Conservation (phyloP, 2,888 invertebrate genomes). For the Cybosia mesomella region DNA sequence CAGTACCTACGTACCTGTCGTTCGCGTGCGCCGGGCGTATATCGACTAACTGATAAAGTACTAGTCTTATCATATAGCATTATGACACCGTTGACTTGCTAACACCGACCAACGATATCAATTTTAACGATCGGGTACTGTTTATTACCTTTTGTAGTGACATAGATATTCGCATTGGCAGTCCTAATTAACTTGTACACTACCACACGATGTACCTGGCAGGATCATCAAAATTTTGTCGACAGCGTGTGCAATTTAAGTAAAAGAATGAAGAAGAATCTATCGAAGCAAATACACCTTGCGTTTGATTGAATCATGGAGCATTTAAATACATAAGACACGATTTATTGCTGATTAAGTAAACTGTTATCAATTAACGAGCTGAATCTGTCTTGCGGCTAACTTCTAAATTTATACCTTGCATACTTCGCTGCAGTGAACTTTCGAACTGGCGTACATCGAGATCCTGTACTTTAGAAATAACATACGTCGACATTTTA, state of each 20-base stretch:
- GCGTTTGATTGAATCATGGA: no score
- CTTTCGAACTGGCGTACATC: no score
- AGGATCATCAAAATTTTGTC: background rate
- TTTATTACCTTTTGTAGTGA: conserved; percentile 6
- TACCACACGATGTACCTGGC: background rate
- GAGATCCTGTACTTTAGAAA: no score
- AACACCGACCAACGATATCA: conserved; percentile 39
- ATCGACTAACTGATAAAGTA: conserved; percentile 64
- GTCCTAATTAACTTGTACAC: background rate
- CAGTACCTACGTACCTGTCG: conserved; percentile 49
- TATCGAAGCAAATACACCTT: background rate
- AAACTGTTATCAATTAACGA: no score
- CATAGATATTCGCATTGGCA: conserved; percentile 6
- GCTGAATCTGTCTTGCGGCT: no score
- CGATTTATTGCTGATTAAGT: no score
- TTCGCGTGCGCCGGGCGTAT: conserved; percentile 37
- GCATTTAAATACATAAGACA: no score
- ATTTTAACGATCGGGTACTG: background rate
- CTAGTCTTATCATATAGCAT: conserved; percentile 52
- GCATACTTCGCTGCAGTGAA: no score
- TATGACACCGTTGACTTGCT: conserved; percentile 32
- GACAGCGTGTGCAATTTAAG: background rate
- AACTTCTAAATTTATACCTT: no score
- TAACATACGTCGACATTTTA: no score
- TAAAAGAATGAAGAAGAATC: background rate